Percentiles rank a stretch among this genome's conserved stretches.
Evolutionary conservation across 2,888 invertebrate species (phyloP).

Genomic region (Diabrotica balteata): DNA sequence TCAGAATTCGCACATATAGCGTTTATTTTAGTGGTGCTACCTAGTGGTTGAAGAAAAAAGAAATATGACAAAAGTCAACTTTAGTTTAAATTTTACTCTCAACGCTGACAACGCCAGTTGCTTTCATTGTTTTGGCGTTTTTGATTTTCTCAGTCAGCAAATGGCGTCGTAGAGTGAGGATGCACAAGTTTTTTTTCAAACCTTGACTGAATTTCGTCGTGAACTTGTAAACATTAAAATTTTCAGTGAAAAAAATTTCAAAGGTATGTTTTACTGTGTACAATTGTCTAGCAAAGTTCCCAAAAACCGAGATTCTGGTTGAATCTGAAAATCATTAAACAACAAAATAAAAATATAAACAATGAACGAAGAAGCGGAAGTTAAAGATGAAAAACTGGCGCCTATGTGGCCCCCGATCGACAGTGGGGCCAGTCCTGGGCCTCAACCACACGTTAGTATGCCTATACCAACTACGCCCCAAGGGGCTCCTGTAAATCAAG

Average conservation of each 20-base stretch:
- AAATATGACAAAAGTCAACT: background rate
- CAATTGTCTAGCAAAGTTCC: conserved; percentile 27
- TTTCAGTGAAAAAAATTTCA: conserved; percentile 26
- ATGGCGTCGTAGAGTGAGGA: conserved; percentile 60
- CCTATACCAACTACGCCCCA: conserved; percentile 70
- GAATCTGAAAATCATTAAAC: conserved; percentile 40
- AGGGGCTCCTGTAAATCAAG: conserved; percentile 60
- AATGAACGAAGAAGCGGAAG: conserved; percentile 59
- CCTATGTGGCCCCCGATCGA: conserved; percentile 56
- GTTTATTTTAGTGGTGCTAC: too few species aligned
- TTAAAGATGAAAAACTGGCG: conserved; percentile 52
- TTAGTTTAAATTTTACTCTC: conserved; percentile 37
- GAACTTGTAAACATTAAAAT: conserved; percentile 37
- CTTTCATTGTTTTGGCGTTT: conserved; percentile 46
- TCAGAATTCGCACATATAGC: too few species aligned
- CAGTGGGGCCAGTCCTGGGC: conserved; percentile 48
- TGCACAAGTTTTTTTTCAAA: conserved; percentile 57
- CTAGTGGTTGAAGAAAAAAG: too few species aligned
- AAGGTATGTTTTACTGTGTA: conserved; percentile 27
- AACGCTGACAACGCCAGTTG: conserved; percentile 31
- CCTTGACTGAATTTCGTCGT: conserved; percentile 58
- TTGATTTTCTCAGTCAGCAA: conserved; percentile 58
- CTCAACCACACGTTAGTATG: conserved; percentile 57
- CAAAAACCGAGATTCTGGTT: conserved; percentile 33
- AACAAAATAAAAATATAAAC: conserved; percentile 45